Conservation (phyloP, 2,797 vertebrate species). For the Coreius guichenoti region DNA sequence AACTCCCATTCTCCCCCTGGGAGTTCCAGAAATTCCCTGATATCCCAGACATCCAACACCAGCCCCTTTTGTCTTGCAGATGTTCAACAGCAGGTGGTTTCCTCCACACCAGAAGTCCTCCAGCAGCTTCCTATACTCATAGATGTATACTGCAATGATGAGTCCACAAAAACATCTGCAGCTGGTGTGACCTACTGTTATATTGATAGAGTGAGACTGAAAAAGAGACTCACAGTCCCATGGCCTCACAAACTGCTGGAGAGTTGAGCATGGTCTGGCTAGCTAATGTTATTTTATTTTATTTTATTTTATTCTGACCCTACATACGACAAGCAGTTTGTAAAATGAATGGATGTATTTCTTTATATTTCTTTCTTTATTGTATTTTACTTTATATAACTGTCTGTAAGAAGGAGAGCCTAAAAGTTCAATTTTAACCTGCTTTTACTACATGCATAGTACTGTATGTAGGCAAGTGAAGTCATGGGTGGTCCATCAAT, state of each 20-base stretch:
- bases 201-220: neutral
- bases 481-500: neutral
- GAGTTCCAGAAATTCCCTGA: conserved; percentile 18
- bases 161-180: conserved; percentile 26
- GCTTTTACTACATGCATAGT: neutral
- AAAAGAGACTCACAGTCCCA: neutral
- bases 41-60: neutral
- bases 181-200: conserved; percentile 10
- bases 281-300: no score
- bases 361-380: neutral
- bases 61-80: conserved; percentile 8
- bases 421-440: neutral
- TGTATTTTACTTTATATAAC: neutral
- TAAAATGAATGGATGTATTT: neutral
- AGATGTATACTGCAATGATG: neutral
- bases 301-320: neutral
- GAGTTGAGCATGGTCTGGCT: neutral
- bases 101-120: conserved; percentile 8
- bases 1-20: conserved; percentile 6
- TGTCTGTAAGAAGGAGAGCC: neutral
- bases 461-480: neutral
- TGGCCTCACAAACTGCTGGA: neutral
- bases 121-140: conserved; percentile 14
- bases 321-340: neutral
- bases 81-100: conserved; percentile 46